Percentiles rank a stretch among this genome's conserved stretches.
Evolutionary conservation across 2,113 vertebrate genomes (phyloP).

Genomic region (Todiramphus saurophagus): DNA sequence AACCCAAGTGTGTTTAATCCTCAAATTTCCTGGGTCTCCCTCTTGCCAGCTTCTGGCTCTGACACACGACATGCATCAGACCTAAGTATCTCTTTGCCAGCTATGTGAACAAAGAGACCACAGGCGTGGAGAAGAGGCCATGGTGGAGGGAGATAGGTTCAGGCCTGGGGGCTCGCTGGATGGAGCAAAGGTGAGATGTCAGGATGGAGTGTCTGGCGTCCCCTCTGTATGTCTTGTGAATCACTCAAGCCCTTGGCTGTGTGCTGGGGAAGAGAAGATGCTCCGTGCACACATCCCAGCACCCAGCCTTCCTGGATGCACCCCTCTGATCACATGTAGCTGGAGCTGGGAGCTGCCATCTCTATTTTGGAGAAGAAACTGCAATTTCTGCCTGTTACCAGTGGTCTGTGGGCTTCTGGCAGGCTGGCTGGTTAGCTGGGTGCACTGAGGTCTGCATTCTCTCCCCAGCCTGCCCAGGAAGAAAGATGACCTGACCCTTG

Average conservation of each 20-base stretch:
- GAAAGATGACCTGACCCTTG: not conserved
- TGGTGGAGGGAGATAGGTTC: too few species aligned
- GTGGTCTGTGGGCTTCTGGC: not conserved
- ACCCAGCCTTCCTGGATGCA: not conserved
- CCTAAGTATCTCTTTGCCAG: not conserved
- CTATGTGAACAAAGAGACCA: not conserved
- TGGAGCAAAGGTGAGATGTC: not conserved
- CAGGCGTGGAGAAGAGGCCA: not conserved
- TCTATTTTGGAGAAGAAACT: not conserved
- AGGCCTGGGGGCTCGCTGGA: not conserved
- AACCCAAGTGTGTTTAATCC: not conserved
- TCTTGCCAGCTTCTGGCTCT: conserved; percentile 11
- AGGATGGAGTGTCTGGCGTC: not conserved
- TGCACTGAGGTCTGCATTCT: not conserved
- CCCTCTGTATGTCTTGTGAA: not conserved
- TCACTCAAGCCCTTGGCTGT: not conserved
- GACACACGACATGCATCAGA: not conserved
- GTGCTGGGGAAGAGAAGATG: not conserved
- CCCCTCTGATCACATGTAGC: not conserved
- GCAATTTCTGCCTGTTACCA: not conserved
- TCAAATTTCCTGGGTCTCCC: not conserved
- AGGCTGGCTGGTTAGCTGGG: not conserved
- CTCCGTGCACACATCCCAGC: not conserved
- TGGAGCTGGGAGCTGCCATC: not conserved
- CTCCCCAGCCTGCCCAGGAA: not conserved